Percentiles rank a stretch among this genome's conserved stretches.
These are phyloP conservation scores for Epistrophe grossulariae DNA, from an alignment of 2,888 invertebrate species.

Conservation along the genomic window DNA sequence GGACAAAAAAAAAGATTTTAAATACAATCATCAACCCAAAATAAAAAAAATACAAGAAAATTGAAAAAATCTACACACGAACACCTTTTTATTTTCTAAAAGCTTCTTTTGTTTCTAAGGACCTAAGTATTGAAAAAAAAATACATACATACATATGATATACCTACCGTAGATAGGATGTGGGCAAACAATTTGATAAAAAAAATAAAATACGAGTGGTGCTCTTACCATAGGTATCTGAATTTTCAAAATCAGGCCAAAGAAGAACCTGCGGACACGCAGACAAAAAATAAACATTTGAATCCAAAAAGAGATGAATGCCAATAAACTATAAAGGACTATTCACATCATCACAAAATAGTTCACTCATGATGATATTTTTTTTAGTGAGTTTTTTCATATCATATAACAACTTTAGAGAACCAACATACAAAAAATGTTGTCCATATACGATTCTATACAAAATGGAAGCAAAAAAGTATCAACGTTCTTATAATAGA, in stretches of 20 bases:
- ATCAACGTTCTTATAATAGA: slow-evolving; percentile 36
- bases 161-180: not conserved
- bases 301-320: slow-evolving; percentile 57
- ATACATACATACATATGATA: too few species aligned
- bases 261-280: slow-evolving; percentile 45
- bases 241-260: slow-evolving; percentile 60
- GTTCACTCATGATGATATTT: slow-evolving; percentile 21
- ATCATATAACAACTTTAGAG: not conserved
- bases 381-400: slow-evolving; percentile 8
- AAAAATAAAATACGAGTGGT: not conserved
- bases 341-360: slow-evolving; percentile 59
- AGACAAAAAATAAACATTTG: slow-evolving; percentile 70
- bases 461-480: slow-evolving; percentile 11
- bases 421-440: not conserved
- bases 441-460: slow-evolving; percentile 13
- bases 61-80: not conserved
- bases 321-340: slow-evolving; percentile 71
- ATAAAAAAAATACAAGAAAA: too few species aligned
- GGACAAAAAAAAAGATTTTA: too few species aligned
- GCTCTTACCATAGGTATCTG: not conserved
- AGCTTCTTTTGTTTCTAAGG: not conserved
- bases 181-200: slow-evolving; percentile 7
- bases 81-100: not conserved
- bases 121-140: not conserved
- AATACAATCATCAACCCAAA: too few species aligned